Conservation (phyloP, 2,888 invertebrate species). For the Nomada lathburiana region DNA sequence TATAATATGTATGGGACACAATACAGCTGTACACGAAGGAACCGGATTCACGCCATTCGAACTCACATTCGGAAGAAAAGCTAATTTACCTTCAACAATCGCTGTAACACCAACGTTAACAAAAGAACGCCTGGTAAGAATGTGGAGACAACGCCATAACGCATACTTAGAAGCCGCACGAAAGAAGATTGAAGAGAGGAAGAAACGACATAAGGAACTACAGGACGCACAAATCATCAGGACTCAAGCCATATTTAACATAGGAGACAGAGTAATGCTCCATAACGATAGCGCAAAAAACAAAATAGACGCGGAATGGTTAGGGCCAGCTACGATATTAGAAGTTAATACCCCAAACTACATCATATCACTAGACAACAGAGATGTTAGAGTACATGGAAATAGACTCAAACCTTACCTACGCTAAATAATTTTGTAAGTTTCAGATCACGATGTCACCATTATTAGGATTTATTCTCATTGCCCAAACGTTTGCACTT, state of each 20-base stretch:
- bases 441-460: no score
- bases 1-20: constrained; percentile 15
- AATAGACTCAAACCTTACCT: constrained; percentile 1
- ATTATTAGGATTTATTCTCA: no score
- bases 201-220: background rate
- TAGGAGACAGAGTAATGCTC: background rate
- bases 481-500: no score
- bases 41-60: constrained; percentile 18
- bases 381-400: background rate
- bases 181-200: background rate
- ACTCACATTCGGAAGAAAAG: constrained; percentile 3
- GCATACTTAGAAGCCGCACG: background rate
- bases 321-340: background rate
- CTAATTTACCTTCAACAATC: constrained; percentile 17
- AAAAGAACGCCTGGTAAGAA: background rate
- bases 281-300: background rate
- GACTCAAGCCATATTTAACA: constrained; percentile 4
- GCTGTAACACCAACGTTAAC: background rate
- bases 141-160: background rate
- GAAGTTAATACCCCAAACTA: background rate
- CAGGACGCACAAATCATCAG: background rate
- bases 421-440: no score
- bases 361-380: background rate
- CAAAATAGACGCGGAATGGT: background rate
- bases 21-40: constrained; percentile 11